Evolutionary conservation across 2,113 vertebrate genomes (phyloP).

Genomic region (Scatophagus argus): DNA sequence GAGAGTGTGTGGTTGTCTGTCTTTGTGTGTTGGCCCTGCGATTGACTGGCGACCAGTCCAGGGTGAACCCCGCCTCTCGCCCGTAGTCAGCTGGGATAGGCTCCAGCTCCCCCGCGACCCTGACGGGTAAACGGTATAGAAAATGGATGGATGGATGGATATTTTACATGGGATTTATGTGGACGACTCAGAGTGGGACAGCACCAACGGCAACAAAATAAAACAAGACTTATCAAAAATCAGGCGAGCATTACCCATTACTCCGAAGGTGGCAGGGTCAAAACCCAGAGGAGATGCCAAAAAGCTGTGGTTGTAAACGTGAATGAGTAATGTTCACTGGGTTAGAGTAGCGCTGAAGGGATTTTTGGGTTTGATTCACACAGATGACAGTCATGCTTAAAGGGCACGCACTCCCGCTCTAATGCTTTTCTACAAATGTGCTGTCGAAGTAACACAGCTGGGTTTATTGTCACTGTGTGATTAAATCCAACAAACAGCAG

Average conservation of each 20-base stretch:
- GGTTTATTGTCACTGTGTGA: neutral
- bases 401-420: constrained; percentile 1
- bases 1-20: no score
- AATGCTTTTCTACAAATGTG: neutral
- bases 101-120: no score
- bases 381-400: constrained; percentile 24
- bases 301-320: constrained; percentile 25
- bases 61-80: no score
- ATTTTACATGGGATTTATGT: neutral
- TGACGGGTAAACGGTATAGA: no score
- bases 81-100: no score
- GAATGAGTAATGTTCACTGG: constrained; percentile 47
- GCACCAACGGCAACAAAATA: neutral
- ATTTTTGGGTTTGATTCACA: constrained; percentile 42
- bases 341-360: constrained; percentile 18
- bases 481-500: constrained; percentile 13
- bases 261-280: constrained; percentile 26
- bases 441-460: neutral
- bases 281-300: constrained; percentile 13
- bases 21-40: no score
- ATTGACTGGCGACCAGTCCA: no score
- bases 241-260: neutral
- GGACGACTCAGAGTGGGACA: neutral
- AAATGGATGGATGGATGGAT: no score
- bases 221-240: no score